These are phyloP conservation scores for Sciurus carolinensis DNA, from an alignment of 2,797 vertebrate genomes.

Conservation along the genomic window DNA sequence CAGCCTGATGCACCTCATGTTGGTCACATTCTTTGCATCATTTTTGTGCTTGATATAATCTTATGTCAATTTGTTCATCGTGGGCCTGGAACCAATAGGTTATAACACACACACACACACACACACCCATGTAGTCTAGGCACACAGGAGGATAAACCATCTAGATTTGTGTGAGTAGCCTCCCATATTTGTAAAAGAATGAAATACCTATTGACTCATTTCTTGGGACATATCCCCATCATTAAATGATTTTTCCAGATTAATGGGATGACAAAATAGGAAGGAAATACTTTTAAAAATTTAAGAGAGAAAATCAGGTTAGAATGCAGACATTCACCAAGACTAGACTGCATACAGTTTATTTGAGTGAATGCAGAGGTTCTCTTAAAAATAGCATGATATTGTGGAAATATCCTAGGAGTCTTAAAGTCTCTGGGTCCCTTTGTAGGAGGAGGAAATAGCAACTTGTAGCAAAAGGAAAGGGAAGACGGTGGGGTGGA, in stretches of 20 bases:
- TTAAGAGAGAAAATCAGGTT: too few species aligned
- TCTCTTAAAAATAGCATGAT: background rate
- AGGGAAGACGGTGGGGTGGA: background rate
- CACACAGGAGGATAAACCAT: background rate
- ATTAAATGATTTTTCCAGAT: slow-evolving; percentile 13
- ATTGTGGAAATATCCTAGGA: background rate
- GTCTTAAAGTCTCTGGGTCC: background rate
- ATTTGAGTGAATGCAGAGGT: background rate
- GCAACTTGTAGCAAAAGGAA: background rate
- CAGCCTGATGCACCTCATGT: too few species aligned
- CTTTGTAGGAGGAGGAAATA: background rate
- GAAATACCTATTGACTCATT: background rate
- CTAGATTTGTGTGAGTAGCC: too few species aligned
- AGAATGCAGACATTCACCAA: too few species aligned
- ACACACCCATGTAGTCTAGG: background rate
- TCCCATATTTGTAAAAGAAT: background rate
- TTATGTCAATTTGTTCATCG: background rate
- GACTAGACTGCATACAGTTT: too few species aligned
- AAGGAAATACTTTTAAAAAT: background rate
- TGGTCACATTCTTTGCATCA: background rate
- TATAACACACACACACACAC: background rate
- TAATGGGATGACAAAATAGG: background rate
- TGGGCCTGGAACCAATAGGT: background rate
- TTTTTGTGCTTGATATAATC: background rate
- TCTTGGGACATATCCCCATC: background rate